phyloP scores from a whole-genome alignment of 2,113 vertebrate genomes.

The Fregata magnificens region DNA sequence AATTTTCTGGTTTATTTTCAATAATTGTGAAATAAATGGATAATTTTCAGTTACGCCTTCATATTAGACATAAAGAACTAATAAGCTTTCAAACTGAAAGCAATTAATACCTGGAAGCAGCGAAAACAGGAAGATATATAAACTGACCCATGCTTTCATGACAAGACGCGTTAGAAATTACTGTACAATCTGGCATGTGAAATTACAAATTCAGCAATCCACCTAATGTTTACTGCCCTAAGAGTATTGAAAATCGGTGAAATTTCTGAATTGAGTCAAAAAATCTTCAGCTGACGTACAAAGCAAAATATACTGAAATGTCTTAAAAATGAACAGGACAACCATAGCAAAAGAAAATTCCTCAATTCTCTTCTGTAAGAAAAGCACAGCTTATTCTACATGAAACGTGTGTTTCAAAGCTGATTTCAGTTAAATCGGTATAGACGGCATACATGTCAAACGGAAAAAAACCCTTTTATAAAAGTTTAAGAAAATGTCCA shows the following conservation, averaged over 20 bases:
- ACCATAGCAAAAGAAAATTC: not conserved
- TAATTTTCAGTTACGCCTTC: conserved; percentile 18
- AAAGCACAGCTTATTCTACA: not conserved
- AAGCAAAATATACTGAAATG: not conserved
- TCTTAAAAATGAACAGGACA: not conserved
- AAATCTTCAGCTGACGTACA: not conserved
- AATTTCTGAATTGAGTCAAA: not conserved
- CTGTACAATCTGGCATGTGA: conserved; percentile 6
- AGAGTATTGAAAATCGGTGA: not conserved
- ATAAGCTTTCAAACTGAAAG: not conserved
- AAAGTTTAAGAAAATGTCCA: conserved; percentile 53
- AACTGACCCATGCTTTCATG: not conserved
- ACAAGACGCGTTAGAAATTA: not conserved
- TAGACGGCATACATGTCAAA: not conserved
- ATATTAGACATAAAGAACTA: not conserved
- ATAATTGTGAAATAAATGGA: conserved; percentile 59
- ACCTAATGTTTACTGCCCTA: not conserved
- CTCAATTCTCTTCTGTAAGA: not conserved
- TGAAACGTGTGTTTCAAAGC: not conserved
- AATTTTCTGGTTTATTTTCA: conserved; percentile 63
- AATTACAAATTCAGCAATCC: conserved; percentile 21
- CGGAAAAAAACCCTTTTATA: not conserved
- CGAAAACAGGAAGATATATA: not conserved
- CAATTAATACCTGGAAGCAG: not conserved
- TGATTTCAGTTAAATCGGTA: not conserved